Percentiles rank a stretch among this genome's conserved stretches.
Conservation (phyloP, 2,888 invertebrate species). For the Ichneumoninae sp. region DNA sequence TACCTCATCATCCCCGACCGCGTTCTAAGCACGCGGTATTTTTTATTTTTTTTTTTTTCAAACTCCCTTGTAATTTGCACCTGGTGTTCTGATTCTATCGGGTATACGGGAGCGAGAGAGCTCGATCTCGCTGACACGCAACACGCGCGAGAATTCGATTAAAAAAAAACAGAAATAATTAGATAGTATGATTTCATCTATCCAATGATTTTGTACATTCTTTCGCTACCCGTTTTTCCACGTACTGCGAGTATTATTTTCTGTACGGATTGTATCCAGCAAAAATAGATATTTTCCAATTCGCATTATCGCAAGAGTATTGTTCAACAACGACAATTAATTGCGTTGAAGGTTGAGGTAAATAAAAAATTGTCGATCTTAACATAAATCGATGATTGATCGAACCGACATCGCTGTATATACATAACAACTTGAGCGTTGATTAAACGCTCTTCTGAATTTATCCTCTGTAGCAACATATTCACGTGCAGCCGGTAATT, state of each 20-base stretch:
- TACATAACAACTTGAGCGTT: neutral
- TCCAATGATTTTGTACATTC: neutral
- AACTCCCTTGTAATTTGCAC: conserved; percentile 80
- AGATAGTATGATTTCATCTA: neutral
- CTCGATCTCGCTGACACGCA: conserved; percentile 70
- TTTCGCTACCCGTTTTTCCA: neutral
- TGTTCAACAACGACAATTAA: neutral
- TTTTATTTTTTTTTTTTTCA: conserved; percentile 26
- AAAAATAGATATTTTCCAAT: neutral
- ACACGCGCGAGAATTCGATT: conserved; percentile 2
- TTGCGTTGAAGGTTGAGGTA: neutral
- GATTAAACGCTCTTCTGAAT: conserved; percentile 18
- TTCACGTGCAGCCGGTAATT: conserved; percentile 39
- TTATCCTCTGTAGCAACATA: neutral
- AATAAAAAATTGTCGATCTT: neutral
- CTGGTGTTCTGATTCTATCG: conserved; percentile 82
- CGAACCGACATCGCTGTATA: neutral
- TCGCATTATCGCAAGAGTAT: neutral
- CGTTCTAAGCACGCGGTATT: conserved; percentile 60
- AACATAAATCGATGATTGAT: conserved; percentile 24
- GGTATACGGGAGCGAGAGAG: conserved; percentile 37
- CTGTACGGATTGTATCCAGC: neutral
- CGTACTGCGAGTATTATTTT: neutral
- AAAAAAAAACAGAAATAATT: neutral
- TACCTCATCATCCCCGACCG: conserved; percentile 45